Evolutionary conservation across 2,113 vertebrate species (phyloP).

Genomic region (Terrapene triunguis): DNA sequence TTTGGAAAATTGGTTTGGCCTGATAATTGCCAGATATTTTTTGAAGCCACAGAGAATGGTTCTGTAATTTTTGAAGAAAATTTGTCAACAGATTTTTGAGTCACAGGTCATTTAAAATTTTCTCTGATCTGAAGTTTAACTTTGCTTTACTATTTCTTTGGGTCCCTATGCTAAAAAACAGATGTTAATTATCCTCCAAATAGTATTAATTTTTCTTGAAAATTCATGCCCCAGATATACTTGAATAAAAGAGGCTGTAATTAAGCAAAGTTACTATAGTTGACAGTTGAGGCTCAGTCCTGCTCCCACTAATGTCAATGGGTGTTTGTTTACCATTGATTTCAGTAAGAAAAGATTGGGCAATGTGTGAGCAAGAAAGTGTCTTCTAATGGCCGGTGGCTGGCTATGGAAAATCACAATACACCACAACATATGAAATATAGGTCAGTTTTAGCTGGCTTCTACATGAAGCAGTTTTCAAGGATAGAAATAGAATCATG

Average conservation of each 20-base stretch:
- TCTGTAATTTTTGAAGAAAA: background rate
- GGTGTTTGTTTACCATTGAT: background rate
- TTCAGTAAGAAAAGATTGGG: background rate
- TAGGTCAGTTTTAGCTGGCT: too few relatives aligned
- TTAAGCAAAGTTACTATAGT: background rate
- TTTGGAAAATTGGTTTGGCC: too few relatives aligned
- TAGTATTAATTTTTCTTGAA: background rate
- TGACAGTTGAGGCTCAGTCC: background rate
- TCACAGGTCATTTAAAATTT: background rate
- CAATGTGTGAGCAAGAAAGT: background rate
- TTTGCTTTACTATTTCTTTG: background rate
- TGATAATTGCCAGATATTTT: too few relatives aligned
- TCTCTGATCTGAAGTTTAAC: background rate
- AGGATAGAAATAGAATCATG: too few relatives aligned
- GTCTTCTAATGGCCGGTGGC: background rate
- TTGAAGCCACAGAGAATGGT: background rate
- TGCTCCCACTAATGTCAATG: background rate
- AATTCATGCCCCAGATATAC: background rate
- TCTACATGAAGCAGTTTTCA: too few relatives aligned
- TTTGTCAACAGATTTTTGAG: background rate
- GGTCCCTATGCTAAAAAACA: background rate
- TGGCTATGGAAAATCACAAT: too few relatives aligned
- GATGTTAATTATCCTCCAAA: background rate
- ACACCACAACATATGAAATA: too few relatives aligned
- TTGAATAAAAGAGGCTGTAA: background rate